Base-by-base conservation (phyloP, 2,888 invertebrate species). In the Sthenelais limicola region DNA sequence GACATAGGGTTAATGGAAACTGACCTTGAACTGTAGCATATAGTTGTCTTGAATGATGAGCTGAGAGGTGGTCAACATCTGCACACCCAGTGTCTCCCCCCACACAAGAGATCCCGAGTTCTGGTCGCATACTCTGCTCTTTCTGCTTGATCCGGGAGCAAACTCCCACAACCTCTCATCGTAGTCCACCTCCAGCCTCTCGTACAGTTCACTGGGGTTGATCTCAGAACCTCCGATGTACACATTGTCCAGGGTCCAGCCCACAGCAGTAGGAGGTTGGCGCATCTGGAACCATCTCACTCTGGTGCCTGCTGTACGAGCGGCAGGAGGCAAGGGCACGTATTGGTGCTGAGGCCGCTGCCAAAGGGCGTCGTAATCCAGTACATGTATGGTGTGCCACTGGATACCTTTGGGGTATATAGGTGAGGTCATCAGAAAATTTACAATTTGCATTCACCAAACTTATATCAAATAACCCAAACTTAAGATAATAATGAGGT, bases 11-110 rank as follows among this genome's bases (percentile, higher is more conserved):
- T n/a, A n/a, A n/a, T n/a, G 26, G 3, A 28, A 9, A 38, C 71
- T 73, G 74, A 88, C 88, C 85, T 86, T 88, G 76, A 88, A 88
- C 79, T 88, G 88, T 51, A 88, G 78, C 80, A 88, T 86, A 77
- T 86, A 87, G 26, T 81, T 82, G 47, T 84, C 80, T 54, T 86
- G 86, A 0, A 88, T 81, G 71, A 88, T 88, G 47, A 88, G 79
- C 78, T 88, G 87, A 71, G 84, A 82, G 0, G 88, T 86, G 7
- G 87, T 87, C 43, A 88, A 82, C 51, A 82, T 82, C 43, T 85
- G 79, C 9, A 78, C 77, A 4, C 84, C 82, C 7, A 71, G 76
- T 21, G 79, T 82, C 54, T 78, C 79, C 62, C 79, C 79, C 86
- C 87, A 88, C 24, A 75, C 72, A 76, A 85, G 79, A 3, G 83